Evolutionary conservation across 2,113 vertebrate species (phyloP), one percentile per base, ranked within the genome.

Genomic region (Anolis sagrei): DNA sequence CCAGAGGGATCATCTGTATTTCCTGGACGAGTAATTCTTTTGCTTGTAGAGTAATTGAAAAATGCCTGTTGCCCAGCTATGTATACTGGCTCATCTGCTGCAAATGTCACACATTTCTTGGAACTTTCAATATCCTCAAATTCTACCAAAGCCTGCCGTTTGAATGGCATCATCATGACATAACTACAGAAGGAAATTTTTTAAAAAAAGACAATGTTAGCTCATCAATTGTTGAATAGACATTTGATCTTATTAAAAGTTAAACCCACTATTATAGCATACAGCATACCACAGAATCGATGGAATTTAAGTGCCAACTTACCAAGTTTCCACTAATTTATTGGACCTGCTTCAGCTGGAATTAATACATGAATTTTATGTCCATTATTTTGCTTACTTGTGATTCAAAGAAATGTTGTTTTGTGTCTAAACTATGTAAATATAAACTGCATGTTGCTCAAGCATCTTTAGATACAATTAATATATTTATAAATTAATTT

Each of bases 111-210:
- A 3, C 98, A 99, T 66, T 97, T 97, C 94, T 98, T 98, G 0
- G 98, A 97, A 58, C 97, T 98, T 87, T 97, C 97, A 78, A 98
- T 89, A 0, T 97, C 96, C 90, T 98, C 97, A 87, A 98, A 99
- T 95, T 99, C 98, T 92, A 99, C 98, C 84, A 99, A 94, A 36
- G 98, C 98, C 94, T 99, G 98, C 0, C 97, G 96, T 90, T 98
- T 99, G 84, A 99, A 98, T 0, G 98, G 98, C 98, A 99, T 98
- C 98, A 99, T 99, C 98, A 99, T 98, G 85, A 99, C 98, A 44
- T 99, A 98, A 89, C 98, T 99, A 94, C 16, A 81, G 23, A 0
- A 14, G 86, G 76, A 91, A 74, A 4, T 44, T 44, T 2, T 44
- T 44, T 44, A 4, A 93, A 89, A 90, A 11, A 61, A 0, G 29